Evolutionary conservation across 1,140 invertebrate genomes (phyloP).

Genomic region (Anthonomus grandis): DNA sequence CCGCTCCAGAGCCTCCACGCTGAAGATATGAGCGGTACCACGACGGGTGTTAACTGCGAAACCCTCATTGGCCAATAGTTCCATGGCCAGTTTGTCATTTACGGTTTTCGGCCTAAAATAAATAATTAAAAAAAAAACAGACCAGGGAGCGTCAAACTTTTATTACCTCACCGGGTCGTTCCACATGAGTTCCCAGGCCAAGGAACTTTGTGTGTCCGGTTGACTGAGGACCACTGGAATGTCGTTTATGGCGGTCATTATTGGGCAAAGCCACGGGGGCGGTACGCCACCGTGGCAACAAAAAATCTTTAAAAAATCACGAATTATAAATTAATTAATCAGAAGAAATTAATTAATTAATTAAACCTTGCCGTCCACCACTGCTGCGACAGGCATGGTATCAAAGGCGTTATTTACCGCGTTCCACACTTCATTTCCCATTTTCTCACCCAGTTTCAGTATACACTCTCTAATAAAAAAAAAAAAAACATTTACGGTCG

Average conservation of each 20-base stretch:
- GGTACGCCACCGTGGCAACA: slow-evolving; percentile 75
- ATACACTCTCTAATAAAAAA: slow-evolving; percentile 55
- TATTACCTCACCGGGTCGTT: slow-evolving; percentile 67
- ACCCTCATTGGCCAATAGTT: slow-evolving; percentile 59
- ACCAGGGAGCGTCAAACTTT: not conserved
- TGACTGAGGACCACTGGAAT: slow-evolving; percentile 63
- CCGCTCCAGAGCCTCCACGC: slow-evolving; percentile 59
- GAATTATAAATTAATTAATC: not conserved
- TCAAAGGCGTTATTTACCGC: slow-evolving; percentile 69
- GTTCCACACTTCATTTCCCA: slow-evolving; percentile 63
- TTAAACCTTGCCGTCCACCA: slow-evolving; percentile 64
- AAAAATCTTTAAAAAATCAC: slow-evolving; percentile 55
- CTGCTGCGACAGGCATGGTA: slow-evolving; percentile 65
- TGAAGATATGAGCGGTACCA: slow-evolving; percentile 72
- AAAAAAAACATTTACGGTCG: slow-evolving; percentile 21
- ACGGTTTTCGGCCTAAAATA: slow-evolving; percentile 35
- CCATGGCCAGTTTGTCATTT: slow-evolving; percentile 52
- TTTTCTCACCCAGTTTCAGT: slow-evolving; percentile 62
- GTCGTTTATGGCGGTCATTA: slow-evolving; percentile 55
- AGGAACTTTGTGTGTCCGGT: slow-evolving; percentile 60
- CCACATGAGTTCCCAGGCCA: slow-evolving; percentile 77
- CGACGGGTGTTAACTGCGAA: slow-evolving; percentile 66
- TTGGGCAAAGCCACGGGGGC: slow-evolving; percentile 59
- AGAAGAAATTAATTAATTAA: not conserved
- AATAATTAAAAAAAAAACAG: not conserved